phyloP scores from a whole-genome alignment of 1,140 invertebrate species.

The Neodiprion virginianus region DNA sequence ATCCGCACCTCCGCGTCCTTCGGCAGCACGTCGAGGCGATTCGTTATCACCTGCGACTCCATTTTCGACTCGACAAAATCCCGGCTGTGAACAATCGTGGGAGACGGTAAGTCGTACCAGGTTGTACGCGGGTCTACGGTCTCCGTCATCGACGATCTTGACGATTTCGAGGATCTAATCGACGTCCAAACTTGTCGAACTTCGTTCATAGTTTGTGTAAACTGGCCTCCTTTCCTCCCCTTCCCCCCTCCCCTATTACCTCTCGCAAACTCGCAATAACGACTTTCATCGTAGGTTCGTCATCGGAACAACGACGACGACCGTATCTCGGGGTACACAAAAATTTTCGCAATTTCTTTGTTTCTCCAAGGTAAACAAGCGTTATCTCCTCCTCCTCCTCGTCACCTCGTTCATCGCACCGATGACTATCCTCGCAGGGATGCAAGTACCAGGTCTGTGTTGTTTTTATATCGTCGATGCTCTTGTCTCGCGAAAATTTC shows the following conservation, averaged over 20 bases:
- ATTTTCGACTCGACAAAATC: conserved; percentile 33
- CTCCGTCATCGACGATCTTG: conserved; percentile 21
- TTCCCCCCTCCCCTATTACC: not conserved
- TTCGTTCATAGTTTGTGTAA: conserved; percentile 42
- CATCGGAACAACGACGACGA: no score
- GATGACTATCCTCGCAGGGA: no score
- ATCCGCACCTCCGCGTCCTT: not conserved
- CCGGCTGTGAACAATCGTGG: conserved; percentile 46
- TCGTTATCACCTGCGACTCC: not conserved
- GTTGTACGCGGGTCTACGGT: conserved; percentile 30
- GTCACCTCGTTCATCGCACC: no score
- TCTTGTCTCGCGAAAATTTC: no score
- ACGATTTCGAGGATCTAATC: conserved; percentile 36
- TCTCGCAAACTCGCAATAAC: no score
- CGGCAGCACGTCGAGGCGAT: not conserved
- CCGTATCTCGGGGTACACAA: no score
- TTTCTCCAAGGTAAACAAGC: no score
- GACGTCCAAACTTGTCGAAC: conserved; percentile 44
- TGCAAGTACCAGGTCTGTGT: no score
- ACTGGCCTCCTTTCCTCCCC: not conserved
- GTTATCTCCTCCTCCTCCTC: no score
- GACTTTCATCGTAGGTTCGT: no score
- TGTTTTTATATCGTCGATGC: no score
- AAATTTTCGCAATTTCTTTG: no score
- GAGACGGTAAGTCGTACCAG: conserved; percentile 50